Conservation (phyloP, 2,888 invertebrate genomes). For the Lissonota sp. region DNA sequence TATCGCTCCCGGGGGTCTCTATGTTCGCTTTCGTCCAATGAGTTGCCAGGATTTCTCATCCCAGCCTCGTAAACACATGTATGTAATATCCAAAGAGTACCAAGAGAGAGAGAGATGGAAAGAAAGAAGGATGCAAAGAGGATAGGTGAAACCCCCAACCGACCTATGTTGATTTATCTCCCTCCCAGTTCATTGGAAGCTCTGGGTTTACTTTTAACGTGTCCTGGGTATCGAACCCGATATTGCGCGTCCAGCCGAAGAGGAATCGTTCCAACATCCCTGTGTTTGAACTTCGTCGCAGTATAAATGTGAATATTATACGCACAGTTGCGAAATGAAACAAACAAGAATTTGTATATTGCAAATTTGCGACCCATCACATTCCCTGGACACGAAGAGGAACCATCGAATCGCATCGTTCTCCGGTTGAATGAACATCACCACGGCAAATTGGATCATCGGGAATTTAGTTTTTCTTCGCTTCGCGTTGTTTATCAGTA, state of each 20-base stretch:
- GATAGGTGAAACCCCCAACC: slow-evolving; percentile 53
- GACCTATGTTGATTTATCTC: slow-evolving; percentile 61
- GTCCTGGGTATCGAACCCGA: slow-evolving; percentile 18
- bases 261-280: slow-evolving; percentile 31
- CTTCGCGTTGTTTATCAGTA: too few relatives aligned
- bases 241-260: slow-evolving; percentile 47
- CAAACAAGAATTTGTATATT: slow-evolving; percentile 40
- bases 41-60: slow-evolving; percentile 41
- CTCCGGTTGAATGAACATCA: slow-evolving; percentile 10
- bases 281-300: slow-evolving; percentile 49
- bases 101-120: slow-evolving; percentile 38
- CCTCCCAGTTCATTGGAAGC: slow-evolving; percentile 43
- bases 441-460: slow-evolving; percentile 14
- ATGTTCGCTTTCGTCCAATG: slow-evolving; percentile 38
- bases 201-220: slow-evolving; percentile 52
- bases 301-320: background rate
- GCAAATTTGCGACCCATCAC: slow-evolving; percentile 50
- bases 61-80: slow-evolving; percentile 1
- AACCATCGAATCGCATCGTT: slow-evolving; percentile 5
- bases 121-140: slow-evolving; percentile 3
- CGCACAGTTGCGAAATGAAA: slow-evolving; percentile 6
- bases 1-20: slow-evolving; percentile 37
- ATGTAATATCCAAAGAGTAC: slow-evolving; percentile 16
- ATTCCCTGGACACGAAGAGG: slow-evolving; percentile 16
- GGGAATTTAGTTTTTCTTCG: background rate